Evolutionary conservation across 2,888 invertebrate genomes (phyloP).

Genomic region (Himalopsyche japonica): DNA sequence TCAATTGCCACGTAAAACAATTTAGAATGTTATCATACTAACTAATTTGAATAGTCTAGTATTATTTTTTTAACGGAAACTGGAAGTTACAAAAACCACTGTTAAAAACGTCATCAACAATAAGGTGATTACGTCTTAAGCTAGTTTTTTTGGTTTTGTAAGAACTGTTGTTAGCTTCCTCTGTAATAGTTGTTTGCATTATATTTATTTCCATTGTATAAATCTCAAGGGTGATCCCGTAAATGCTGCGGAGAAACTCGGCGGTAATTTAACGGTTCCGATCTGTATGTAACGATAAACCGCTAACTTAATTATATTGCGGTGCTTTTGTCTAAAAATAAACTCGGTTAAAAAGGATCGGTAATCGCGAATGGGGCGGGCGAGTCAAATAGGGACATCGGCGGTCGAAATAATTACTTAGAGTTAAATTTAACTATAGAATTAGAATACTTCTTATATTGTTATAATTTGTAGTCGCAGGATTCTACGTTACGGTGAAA

Average conservation of each 20-base stretch:
- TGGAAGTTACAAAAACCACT: no score
- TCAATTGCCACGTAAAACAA: no score
- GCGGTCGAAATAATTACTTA: not conserved
- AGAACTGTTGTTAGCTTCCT: not conserved
- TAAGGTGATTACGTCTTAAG: no score
- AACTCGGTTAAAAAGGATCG: not conserved
- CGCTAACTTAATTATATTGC: not conserved
- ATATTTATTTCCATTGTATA: conserved; percentile 2
- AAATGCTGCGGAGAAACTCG: conserved; percentile 23
- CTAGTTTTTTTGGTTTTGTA: no score
- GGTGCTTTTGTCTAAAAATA: not conserved
- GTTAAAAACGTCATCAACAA: no score
- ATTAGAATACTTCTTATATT: no score
- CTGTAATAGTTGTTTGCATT: not conserved
- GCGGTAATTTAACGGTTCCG: not conserved
- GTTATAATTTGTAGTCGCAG: no score
- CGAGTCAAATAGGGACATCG: not conserved
- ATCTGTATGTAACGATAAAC: not conserved
- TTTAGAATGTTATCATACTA: no score
- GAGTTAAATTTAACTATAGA: not conserved
- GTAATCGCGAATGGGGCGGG: not conserved
- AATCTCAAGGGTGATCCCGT: conserved; percentile 22
- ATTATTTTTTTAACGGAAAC: no score
- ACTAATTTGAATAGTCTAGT: no score
- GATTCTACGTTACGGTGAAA: no score